A percentile compares a stretch with the other conserved stretches of the same genome.
These are phyloP conservation scores for Anas platyrhynchos DNA, from an alignment of 2,113 vertebrate species.

Conservation along the genomic window DNA sequence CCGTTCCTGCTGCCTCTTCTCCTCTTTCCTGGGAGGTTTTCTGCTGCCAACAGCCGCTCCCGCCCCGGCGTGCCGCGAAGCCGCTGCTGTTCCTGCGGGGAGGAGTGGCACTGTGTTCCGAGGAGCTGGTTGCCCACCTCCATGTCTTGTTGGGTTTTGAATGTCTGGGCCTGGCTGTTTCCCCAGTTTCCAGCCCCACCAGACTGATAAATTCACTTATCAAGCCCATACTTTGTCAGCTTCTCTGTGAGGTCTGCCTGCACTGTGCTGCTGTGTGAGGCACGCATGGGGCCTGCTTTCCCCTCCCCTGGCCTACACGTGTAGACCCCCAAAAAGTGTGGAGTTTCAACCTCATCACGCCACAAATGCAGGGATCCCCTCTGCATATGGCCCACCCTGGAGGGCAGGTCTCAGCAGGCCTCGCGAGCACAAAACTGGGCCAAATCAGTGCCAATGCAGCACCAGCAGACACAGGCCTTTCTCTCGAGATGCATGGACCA, in stretches of 20 bases:
- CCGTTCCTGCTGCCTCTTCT: not conserved
- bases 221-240: not conserved
- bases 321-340: fast-evolving
- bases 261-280: fast-evolving
- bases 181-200: not conserved
- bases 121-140: not conserved
- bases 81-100: not conserved
- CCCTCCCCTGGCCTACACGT: not conserved
- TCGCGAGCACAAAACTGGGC: not conserved
- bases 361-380: fast-evolving
- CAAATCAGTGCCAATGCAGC: not conserved
- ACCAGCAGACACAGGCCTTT: not conserved
- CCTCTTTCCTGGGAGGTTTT: not conserved
- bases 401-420: not conserved
- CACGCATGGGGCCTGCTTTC: fast-evolving
- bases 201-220: not conserved
- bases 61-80: not conserved
- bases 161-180: not conserved
- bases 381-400: fast-evolving
- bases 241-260: not conserved
- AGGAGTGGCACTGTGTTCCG: not conserved
- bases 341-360: fast-evolving
- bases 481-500: not conserved
- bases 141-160: not conserved
- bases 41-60: not conserved